Evolutionary conservation across 2,113 vertebrate genomes (phyloP).

Genomic region (Heterochromis multidens): DNA sequence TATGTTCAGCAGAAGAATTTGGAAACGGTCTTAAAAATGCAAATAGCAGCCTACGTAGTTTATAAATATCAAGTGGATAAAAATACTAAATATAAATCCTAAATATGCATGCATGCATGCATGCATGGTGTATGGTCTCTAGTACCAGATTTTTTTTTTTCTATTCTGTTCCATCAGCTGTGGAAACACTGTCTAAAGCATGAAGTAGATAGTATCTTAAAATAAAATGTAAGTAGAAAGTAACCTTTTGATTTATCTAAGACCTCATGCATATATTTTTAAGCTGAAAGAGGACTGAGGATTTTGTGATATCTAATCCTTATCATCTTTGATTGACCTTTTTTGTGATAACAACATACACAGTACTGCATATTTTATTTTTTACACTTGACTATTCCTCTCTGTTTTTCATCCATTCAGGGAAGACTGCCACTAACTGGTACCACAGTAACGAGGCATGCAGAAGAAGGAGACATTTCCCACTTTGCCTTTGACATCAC

Average conservation of each 20-base stretch:
- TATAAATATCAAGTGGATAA: not conserved
- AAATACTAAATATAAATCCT: not conserved
- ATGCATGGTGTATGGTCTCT: no score
- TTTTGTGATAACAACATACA: fast-evolving
- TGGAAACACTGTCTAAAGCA: not conserved
- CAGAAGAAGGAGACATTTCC: constrained; percentile 83
- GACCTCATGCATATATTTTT: no score
- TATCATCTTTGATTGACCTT: not conserved
- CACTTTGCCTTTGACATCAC: constrained; percentile 89
- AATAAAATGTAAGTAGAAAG: not conserved
- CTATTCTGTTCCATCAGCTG: not conserved
- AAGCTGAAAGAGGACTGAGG: no score
- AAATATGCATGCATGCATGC: not conserved
- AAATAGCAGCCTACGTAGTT: not conserved
- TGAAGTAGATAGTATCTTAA: fast-evolving
- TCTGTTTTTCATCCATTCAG: constrained; percentile 63
- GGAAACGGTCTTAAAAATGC: not conserved
- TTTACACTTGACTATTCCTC: not conserved
- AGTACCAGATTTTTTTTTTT: not conserved
- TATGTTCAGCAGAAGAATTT: not conserved
- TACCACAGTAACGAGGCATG: constrained; percentile 82
- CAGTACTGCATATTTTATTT: not conserved
- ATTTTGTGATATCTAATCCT: not conserved
- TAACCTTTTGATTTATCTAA: no score
- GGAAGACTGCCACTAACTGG: constrained; percentile 84